A percentile compares a stretch with the other conserved stretches of the same genome.
Evolutionary conservation across 2,888 invertebrate species (phyloP).

Genomic region (Platycnemis pennipes): DNA sequence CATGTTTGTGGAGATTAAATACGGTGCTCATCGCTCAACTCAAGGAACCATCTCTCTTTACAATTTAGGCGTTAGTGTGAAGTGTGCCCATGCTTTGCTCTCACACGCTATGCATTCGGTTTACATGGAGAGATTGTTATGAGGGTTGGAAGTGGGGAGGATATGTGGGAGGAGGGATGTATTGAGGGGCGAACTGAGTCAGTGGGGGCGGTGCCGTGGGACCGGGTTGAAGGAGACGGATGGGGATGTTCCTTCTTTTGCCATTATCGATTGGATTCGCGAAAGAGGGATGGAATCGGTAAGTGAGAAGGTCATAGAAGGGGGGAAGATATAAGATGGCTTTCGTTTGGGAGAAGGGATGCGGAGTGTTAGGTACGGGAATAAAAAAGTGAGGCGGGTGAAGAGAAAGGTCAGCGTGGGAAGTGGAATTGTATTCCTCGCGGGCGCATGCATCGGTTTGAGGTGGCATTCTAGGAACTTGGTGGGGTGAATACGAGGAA

Average conservation of each 20-base stretch:
- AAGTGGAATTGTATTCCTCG: not conserved
- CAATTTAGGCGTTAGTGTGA: too few species aligned
- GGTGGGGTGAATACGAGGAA: too few species aligned
- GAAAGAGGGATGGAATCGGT: conserved; percentile 44
- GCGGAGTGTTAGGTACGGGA: not conserved
- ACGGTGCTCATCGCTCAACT: too few species aligned
- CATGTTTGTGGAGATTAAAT: too few species aligned
- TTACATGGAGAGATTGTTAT: not conserved
- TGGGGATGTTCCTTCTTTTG: not conserved
- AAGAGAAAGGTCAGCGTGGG: not conserved
- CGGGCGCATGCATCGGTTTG: too few species aligned
- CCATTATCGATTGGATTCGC: conserved; percentile 33
- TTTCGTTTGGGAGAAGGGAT: not conserved
- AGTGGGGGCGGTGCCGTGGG: not conserved
- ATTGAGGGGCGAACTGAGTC: not conserved
- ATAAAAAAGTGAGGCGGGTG: not conserved
- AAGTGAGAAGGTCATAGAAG: conserved; percentile 56
- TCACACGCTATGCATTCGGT: too few species aligned
- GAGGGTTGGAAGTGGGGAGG: not conserved
- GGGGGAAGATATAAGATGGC: not conserved
- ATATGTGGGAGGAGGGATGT: not conserved
- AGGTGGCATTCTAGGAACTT: too few species aligned
- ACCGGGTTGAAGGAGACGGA: not conserved
- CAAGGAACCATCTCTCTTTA: too few species aligned
- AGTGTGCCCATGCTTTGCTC: too few species aligned